Conservation (phyloP, 2,797 vertebrate genomes). For the Pelobates cultripes region DNA sequence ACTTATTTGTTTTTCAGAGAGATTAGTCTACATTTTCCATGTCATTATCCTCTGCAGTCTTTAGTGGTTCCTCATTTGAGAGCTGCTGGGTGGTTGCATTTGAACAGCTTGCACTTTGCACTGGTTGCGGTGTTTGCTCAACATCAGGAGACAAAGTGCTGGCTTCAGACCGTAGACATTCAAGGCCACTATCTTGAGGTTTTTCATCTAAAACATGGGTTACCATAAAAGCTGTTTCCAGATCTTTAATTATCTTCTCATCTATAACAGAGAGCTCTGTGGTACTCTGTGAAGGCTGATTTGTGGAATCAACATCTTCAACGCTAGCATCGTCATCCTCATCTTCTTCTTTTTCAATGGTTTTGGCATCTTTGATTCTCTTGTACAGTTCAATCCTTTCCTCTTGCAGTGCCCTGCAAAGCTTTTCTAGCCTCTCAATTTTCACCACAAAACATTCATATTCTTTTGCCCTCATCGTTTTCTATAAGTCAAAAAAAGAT, state of each 20-base stretch:
- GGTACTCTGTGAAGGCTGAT: background rate
- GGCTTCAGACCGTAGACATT: conserved; percentile 34
- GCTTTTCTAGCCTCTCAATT: conserved; percentile 88
- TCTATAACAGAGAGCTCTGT: conserved; percentile 64
- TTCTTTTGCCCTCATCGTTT: conserved; percentile 84
- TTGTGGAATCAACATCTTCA: conserved; percentile 33
- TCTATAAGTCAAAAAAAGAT: conserved; percentile 71
- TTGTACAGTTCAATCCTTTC: conserved; percentile 87
- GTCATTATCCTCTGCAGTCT: conserved; percentile 50
- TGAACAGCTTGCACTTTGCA: conserved; percentile 22
- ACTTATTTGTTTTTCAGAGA: too few relatives aligned
- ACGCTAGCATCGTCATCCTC: conserved; percentile 51
- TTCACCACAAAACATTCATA: conserved; percentile 88
- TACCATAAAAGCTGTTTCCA: conserved; percentile 75
- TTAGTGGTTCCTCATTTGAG: conserved; percentile 6
- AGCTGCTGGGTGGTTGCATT: background rate
- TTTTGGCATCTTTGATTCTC: conserved; percentile 87
- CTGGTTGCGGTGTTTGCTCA: background rate
- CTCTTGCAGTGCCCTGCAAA: conserved; percentile 88
- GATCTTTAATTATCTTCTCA: conserved; percentile 75
- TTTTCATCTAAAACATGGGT: conserved; percentile 58
- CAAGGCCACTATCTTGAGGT: conserved; percentile 42
- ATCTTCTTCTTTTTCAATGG: conserved; percentile 55
- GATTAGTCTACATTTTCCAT: conserved; percentile 67
- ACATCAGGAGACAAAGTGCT: conserved; percentile 1